Evolutionary conservation across 92 coral and sea anemone species (phyloP), one percentile per base, ranked within the genome.

Genomic region (Pocillopora grandis): DNA sequence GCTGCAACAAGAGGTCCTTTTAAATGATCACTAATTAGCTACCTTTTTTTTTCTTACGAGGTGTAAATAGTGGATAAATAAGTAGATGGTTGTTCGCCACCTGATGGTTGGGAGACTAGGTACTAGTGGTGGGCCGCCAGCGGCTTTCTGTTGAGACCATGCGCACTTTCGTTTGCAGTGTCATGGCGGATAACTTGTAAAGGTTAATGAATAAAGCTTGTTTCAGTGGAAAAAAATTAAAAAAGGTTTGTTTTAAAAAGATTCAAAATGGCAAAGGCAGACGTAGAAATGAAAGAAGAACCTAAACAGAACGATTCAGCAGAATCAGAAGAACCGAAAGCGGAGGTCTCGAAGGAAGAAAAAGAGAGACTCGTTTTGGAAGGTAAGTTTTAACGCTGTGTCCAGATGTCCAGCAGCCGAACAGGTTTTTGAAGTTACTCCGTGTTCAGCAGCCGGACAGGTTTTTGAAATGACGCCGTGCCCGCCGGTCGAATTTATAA

Each of bases 281-380:
- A 97, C 71, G 94, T 93, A 62, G 99, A 97, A 85, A 97, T 97
- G 99, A 97, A 97, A 72, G 99, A 97, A 19, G 85, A 87, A 62
- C 12, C 83, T 35, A 79, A 76, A 17, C 76, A 52, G 27, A 87
- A 80, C 56, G 91, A 83, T n/a, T 61, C 89, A 31, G 90, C 86
- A 56, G 88, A 90, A 75, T 80, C 89, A 65, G 92, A 95, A 49
- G 91, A 84, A 16, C 90, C 96, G 10, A 87, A 90, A 75, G 91
- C 89, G 72, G 98, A 96, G 84, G 79, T 97, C 66, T 92, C 99
- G 31, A 93, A 91, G 83, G 97, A 90, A 75, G 99, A 97, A 81
- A 86, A 89, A 79, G 99, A 97, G 77, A 97, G 94, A 86, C 93
- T 97, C 49, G 85, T 92, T 12, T 88, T 97, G 71, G 99, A 97